Percentiles rank a stretch among this genome's conserved stretches.
Evolutionary conservation across 2,797 vertebrate species (phyloP).

Genomic region (Dryobates pubescens): DNA sequence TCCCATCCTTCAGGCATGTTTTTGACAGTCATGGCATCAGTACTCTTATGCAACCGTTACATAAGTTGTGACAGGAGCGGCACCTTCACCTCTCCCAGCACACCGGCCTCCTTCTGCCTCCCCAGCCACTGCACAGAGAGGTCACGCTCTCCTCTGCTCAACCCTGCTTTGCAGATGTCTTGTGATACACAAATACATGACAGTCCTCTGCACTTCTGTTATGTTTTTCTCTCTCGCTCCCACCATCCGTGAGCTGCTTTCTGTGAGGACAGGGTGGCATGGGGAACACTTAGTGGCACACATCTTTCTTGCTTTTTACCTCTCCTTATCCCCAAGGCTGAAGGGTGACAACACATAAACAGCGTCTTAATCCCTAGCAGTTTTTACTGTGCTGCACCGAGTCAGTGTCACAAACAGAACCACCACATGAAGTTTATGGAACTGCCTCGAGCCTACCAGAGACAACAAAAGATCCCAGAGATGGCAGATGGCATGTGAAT

Average conservation of each 20-base stretch:
- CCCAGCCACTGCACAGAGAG: background rate
- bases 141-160: background rate
- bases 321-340: background rate
- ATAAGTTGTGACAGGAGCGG: background rate
- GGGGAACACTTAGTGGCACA: background rate
- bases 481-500: constrained; percentile 73
- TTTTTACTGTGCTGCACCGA: background rate
- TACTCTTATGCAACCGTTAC: constrained; percentile 41
- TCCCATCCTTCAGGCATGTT: background rate
- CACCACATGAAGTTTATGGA: constrained; percentile 38
- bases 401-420: constrained; percentile 27
- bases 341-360: background rate
- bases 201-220: background rate
- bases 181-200: background rate
- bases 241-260: background rate
- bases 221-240: background rate
- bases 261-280: background rate
- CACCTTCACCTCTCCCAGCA: background rate
- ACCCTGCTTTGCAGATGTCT: background rate
- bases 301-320: background rate
- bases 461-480: constrained; percentile 60
- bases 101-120: background rate
- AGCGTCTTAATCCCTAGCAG: constrained; percentile 11
- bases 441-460: constrained; percentile 18
- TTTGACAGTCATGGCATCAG: background rate